These are phyloP conservation scores for Onychostoma macrolepis DNA, from an alignment of 2,113 vertebrate genomes.

Conservation along the genomic window DNA sequence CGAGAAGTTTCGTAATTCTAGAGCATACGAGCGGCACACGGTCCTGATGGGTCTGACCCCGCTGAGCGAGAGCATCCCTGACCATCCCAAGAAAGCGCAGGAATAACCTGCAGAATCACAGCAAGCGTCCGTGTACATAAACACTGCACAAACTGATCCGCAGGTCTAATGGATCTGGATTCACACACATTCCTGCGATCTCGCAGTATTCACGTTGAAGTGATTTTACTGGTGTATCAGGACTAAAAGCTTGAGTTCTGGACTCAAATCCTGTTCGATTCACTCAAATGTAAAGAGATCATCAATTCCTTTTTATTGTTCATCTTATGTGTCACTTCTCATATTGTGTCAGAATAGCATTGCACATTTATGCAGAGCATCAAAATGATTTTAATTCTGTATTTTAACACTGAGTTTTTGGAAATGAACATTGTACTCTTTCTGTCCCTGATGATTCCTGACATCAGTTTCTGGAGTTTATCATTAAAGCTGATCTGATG, in stretches of 20 bases:
- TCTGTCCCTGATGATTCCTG: neutral
- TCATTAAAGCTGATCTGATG: neutral
- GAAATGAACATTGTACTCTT: neutral
- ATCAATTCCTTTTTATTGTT: neutral
- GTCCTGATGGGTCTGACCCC: slow-evolving; percentile 85
- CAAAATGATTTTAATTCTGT: neutral
- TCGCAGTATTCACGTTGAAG: neutral
- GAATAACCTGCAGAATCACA: neutral
- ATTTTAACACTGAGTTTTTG: neutral
- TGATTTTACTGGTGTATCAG: neutral
- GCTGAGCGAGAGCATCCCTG: slow-evolving; percentile 84
- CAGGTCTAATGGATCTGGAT: neutral
- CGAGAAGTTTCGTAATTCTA: slow-evolving; percentile 79
- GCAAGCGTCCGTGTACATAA: too few relatives aligned
- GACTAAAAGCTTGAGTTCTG: neutral
- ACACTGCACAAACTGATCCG: neutral
- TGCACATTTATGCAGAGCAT: neutral
- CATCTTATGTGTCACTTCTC: neutral
- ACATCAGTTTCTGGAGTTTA: neutral
- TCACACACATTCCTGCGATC: neutral
- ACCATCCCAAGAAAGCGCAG: slow-evolving; percentile 71
- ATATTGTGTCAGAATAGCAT: neutral
- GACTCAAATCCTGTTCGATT: too few relatives aligned
- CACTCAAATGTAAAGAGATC: neutral
- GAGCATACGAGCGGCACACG: slow-evolving; percentile 83